Percentiles rank a stretch among this genome's conserved stretches.
Conservation (phyloP, 2,888 invertebrate genomes). For the Uloborus plumipes region DNA sequence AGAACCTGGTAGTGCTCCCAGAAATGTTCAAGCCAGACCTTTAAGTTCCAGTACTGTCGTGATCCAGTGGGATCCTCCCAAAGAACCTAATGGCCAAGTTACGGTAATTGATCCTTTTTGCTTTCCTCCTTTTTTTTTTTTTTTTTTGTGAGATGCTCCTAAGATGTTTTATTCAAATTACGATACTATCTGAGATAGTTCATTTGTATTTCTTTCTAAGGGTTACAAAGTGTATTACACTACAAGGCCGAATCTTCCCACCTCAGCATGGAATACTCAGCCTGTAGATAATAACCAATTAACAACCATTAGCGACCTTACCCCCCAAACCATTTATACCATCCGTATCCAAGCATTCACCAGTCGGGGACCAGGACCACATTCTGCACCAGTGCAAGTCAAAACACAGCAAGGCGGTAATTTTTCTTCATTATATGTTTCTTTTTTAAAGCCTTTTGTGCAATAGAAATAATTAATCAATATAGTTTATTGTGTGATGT, state of each 20-base stretch:
- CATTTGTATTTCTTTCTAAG: slow-evolving; percentile 23
- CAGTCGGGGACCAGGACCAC: slow-evolving; percentile 93
- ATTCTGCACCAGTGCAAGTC: slow-evolving; percentile 94
- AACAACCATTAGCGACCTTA: slow-evolving; percentile 92
- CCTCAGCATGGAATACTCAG: slow-evolving; percentile 93
- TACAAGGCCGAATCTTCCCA: slow-evolving; percentile 85
- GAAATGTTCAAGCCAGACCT: slow-evolving; percentile 93
- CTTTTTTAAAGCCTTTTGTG: too few relatives aligned
- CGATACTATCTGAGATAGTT: not conserved
- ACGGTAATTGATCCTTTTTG: slow-evolving; percentile 73
- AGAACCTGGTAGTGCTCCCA: slow-evolving; percentile 96
- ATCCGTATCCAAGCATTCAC: slow-evolving; percentile 94
- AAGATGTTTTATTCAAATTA: not conserved
- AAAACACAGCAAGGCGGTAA: slow-evolving; percentile 89
- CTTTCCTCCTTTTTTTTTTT: too few relatives aligned
- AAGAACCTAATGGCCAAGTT: slow-evolving; percentile 96
- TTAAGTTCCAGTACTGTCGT: slow-evolving; percentile 96
- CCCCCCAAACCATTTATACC: slow-evolving; percentile 93
- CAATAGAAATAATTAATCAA: too few relatives aligned
- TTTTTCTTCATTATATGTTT: too few relatives aligned
- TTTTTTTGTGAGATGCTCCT: not conserved
- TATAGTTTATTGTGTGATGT: too few relatives aligned
- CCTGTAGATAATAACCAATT: slow-evolving; percentile 93
- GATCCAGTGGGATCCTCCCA: slow-evolving; percentile 98
- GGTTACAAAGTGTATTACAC: slow-evolving; percentile 98